Evolutionary conservation across 2,888 invertebrate genomes (phyloP).

Genomic region (Lasioglossum lativentre): DNA sequence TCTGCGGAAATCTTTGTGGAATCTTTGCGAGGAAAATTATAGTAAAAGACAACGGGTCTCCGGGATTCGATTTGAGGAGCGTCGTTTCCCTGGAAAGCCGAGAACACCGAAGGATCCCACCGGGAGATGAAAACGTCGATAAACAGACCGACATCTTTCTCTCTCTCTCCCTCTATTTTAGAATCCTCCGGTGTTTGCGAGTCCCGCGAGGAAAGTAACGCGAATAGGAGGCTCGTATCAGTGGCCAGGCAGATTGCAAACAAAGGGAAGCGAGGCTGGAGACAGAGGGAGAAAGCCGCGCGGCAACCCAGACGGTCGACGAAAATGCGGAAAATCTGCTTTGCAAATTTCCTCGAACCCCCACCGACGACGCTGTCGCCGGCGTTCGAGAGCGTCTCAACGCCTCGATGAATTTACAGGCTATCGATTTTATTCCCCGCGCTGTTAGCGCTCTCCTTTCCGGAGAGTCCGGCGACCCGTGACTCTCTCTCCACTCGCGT

Average conservation of each 20-base stretch:
- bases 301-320: constrained; percentile 34
- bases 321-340: constrained; percentile 67
- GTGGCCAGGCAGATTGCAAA: constrained; percentile 29
- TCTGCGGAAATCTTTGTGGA: background rate
- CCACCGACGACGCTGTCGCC: constrained; percentile 9
- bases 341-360: constrained; percentile 65
- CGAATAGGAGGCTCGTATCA: constrained; percentile 43
- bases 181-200: constrained; percentile 24
- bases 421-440: constrained; percentile 61
- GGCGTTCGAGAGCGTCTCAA: constrained; percentile 56
- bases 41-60: background rate
- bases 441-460: constrained; percentile 33
- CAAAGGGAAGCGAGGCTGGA: background rate
- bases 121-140: constrained; percentile 45
- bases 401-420: constrained; percentile 57
- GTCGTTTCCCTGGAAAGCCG: background rate
- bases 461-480: constrained; percentile 7
- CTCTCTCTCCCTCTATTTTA: background rate
- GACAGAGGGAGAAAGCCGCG: constrained; percentile 23
- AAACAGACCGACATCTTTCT: constrained; percentile 22
- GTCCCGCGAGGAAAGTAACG: constrained; percentile 37
- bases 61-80: background rate
- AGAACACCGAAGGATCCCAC: constrained; percentile 13
- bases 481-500: constrained; percentile 15
- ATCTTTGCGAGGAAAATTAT: background rate